Percentiles rank a stretch among this genome's conserved stretches.
Conservation (phyloP, 2,113 vertebrate genomes). For the Thalassoma bifasciatum region DNA sequence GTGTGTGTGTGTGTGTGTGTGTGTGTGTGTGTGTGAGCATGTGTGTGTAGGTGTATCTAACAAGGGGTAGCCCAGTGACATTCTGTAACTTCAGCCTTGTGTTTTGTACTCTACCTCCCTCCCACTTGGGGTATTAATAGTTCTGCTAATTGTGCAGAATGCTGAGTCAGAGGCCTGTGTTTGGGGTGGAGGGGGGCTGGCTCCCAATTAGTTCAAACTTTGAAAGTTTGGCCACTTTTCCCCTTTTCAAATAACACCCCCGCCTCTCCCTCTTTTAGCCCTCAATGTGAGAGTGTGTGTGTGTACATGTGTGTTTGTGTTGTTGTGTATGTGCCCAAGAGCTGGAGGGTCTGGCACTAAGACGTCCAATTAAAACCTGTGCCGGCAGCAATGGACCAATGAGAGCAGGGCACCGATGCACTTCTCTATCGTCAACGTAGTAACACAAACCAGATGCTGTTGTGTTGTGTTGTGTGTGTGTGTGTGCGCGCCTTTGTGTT, state of each 20-base stretch:
- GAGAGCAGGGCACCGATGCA: constrained; percentile 71
- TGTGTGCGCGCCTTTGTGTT: constrained; percentile 23
- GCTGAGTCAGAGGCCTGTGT: constrained; percentile 26
- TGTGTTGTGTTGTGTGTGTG: constrained; percentile 23
- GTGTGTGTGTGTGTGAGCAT: constrained; percentile 7
- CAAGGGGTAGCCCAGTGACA: constrained; percentile 45
- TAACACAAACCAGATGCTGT: constrained; percentile 80
- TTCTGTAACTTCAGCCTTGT: constrained; percentile 13
- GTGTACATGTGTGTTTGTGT: constrained; percentile 19
- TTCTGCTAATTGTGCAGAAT: constrained; percentile 59
- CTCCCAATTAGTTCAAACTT: constrained; percentile 71
- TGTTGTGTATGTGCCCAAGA: constrained; percentile 23
- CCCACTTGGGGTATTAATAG: constrained; percentile 40
- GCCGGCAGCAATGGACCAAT: constrained; percentile 78
- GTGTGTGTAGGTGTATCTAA: constrained; percentile 39
- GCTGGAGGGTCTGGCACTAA: constrained; percentile 77
- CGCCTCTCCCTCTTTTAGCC: constrained; percentile 47
- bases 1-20: constrained; percentile 27
- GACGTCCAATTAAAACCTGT: constrained; percentile 77
- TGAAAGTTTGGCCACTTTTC: constrained; percentile 68
- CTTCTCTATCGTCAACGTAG: constrained; percentile 71
- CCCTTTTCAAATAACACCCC: constrained; percentile 45
- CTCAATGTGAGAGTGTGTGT: constrained; percentile 16
- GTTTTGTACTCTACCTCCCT: neutral
- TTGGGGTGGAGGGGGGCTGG: constrained; percentile 49